These are phyloP conservation scores for Eupleurogrammus muticus DNA, from an alignment of 2,797 vertebrate genomes.

Conservation along the genomic window DNA sequence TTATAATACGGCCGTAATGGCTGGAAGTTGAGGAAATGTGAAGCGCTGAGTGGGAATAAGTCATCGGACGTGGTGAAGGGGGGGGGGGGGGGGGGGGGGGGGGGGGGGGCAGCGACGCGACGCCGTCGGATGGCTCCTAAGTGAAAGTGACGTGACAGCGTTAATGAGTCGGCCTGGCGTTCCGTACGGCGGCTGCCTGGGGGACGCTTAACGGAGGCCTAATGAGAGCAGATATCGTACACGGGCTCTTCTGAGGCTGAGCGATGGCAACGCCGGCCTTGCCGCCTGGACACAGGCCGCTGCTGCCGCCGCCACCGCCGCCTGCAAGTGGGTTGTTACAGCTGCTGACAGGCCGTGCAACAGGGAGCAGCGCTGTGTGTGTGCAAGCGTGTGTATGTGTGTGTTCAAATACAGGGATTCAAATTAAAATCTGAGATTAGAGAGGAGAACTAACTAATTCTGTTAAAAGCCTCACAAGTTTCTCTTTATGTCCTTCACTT, in stretches of 20 bases:
- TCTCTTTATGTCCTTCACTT: too few relatives aligned
- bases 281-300: slow-evolving; percentile 59
- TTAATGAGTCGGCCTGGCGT: slow-evolving; percentile 80
- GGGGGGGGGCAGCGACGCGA: slow-evolving; percentile 60
- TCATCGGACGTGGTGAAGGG: slow-evolving; percentile 74
- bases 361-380: slow-evolving; percentile 5
- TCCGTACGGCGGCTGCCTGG: slow-evolving; percentile 69
- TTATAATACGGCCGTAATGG: slow-evolving; percentile 78
- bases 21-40: slow-evolving; percentile 73
- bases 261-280: slow-evolving; percentile 59
- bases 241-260: slow-evolving; percentile 68
- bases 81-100: slow-evolving; percentile 51
- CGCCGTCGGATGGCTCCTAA: slow-evolving; percentile 70
- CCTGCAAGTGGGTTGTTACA: slow-evolving; percentile 63
- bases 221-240: slow-evolving; percentile 80
- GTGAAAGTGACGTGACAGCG: slow-evolving; percentile 79
- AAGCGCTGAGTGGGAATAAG: slow-evolving; percentile 75
- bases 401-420: too few relatives aligned
- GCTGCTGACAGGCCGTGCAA: slow-evolving; percentile 63
- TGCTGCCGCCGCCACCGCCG: slow-evolving; percentile 32
- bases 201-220: slow-evolving; percentile 73
- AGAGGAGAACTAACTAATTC: too few relatives aligned
- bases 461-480: too few relatives aligned
- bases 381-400: too few relatives aligned
- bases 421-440: too few relatives aligned